Percentiles rank a stretch among this genome's conserved stretches.
Conservation (phyloP, 2,113 vertebrate genomes). For the Coptodon bakossiorum region DNA sequence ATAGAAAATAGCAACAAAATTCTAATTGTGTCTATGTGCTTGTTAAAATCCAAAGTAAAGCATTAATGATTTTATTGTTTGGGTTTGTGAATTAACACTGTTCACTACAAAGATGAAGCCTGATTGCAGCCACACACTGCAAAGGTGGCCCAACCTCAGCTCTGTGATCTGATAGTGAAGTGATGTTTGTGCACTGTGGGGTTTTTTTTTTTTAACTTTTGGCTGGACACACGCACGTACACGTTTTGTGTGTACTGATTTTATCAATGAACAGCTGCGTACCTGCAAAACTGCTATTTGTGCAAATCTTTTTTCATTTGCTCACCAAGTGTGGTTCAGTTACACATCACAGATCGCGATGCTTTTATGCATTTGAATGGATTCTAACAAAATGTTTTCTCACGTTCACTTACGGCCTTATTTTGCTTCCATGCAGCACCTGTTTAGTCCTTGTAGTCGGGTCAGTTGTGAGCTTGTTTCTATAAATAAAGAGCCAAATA, state of each 20-base stretch:
- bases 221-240: neutral
- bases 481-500: neutral
- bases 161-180: neutral
- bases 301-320: neutral
- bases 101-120: neutral
- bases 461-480: neutral
- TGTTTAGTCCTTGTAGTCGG: neutral
- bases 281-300: neutral
- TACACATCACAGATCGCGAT: fast-evolving
- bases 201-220: neutral
- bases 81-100: neutral
- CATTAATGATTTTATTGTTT: neutral
- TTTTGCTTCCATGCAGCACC: neutral
- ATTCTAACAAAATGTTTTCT: neutral
- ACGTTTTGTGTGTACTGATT: neutral
- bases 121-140: neutral
- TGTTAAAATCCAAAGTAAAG: neutral
- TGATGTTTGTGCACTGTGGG: neutral
- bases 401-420: neutral
- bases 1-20: neutral
- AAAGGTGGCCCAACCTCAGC: neutral
- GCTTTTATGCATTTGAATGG: neutral
- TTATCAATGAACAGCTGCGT: neutral
- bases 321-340: neutral
- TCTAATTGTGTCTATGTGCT: neutral